Percentiles rank a stretch among this genome's conserved stretches.
Conservation (phyloP, 2,113 vertebrate genomes). For the Labeo rohita region DNA sequence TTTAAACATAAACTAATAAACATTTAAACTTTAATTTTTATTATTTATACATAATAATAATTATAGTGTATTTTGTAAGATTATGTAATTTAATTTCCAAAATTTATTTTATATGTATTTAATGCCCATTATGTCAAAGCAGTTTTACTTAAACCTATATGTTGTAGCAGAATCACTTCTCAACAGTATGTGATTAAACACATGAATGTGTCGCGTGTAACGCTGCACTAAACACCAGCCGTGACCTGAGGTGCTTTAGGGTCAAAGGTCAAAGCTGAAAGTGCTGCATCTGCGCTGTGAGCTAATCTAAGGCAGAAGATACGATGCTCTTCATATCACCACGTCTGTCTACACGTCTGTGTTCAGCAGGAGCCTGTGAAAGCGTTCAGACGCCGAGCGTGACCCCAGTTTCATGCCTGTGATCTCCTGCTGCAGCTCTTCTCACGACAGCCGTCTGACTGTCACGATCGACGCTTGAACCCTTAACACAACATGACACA, state of each 20-base stretch:
- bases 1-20: not conserved
- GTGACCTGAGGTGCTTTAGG: constrained; percentile 8
- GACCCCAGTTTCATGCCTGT: constrained; percentile 55
- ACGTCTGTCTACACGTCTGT: not conserved
- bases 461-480: too few species aligned
- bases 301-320: not conserved
- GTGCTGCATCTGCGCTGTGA: not conserved
- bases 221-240: not conserved
- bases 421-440: constrained; percentile 61
- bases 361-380: constrained; percentile 50
- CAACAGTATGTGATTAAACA: not conserved
- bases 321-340: too few species aligned
- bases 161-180: too few species aligned
- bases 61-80: not conserved
- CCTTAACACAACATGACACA: too few species aligned
- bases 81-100: not conserved
- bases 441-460: constrained; percentile 61
- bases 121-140: not conserved
- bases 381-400: constrained; percentile 55
- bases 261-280: constrained; percentile 31
- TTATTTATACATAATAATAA: not conserved
- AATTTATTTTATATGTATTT: too few species aligned
- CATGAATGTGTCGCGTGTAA: not conserved
- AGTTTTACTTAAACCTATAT: not conserved
- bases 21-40: too few species aligned